These are phyloP conservation scores for Caenorhabditis inopinata DNA, from an alignment of 1,140 invertebrate species.

Conservation along the genomic window DNA sequence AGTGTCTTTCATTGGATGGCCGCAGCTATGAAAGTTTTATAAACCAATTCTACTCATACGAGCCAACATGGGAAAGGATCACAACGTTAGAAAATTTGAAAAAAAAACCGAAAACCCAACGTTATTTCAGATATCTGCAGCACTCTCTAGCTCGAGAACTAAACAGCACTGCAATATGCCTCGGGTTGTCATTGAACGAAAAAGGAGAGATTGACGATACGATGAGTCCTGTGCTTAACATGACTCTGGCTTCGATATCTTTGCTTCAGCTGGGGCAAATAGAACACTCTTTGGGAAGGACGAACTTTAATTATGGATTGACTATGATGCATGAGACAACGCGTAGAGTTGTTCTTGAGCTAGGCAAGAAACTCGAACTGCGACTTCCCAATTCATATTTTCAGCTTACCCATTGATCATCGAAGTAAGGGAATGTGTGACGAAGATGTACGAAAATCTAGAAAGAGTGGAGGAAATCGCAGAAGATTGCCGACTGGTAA, in stretches of 20 bases:
- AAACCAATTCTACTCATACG: slow-evolving; percentile 18
- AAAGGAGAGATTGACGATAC: slow-evolving; percentile 25
- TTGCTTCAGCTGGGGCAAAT: slow-evolving; percentile 3
- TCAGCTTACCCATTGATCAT: slow-evolving; percentile 16
- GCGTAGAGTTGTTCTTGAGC: background rate
- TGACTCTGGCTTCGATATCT: slow-evolving; percentile 5
- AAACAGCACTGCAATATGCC: slow-evolving; percentile 22
- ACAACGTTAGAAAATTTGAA: background rate
- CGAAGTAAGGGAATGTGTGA: slow-evolving; percentile 7
- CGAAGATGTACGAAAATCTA: slow-evolving; percentile 30
- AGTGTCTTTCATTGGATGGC: background rate
- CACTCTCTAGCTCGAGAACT: slow-evolving; percentile 27
- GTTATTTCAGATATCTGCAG: slow-evolving; percentile 17
- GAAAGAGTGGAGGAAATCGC: slow-evolving; percentile 26
- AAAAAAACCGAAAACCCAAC: background rate
- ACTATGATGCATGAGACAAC: slow-evolving; percentile 24
- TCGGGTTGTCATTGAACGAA: slow-evolving; percentile 17
- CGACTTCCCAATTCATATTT: background rate
- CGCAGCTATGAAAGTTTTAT: slow-evolving; percentile 9
- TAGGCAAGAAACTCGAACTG: background rate
- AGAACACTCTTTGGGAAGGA: background rate
- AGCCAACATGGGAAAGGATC: slow-evolving; percentile 28
- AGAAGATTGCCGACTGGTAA: background rate
- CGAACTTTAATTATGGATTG: slow-evolving; percentile 23
- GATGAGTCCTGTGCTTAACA: background rate